A percentile compares a stretch with the other conserved stretches of the same genome.
Conservation (phyloP, 2,797 vertebrate genomes). For the Hoplostethus atlanticus region DNA sequence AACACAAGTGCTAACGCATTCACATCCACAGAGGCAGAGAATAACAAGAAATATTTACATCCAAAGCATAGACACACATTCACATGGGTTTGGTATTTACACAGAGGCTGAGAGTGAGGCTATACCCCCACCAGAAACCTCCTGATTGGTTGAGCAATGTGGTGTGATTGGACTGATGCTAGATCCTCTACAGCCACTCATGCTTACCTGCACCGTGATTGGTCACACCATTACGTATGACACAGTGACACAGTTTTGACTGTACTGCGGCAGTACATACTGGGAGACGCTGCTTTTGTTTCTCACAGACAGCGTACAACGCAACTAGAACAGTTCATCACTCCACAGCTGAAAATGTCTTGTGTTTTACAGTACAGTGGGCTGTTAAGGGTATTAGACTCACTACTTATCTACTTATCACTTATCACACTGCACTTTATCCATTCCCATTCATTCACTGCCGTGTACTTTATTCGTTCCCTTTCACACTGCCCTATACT, state of each 20-base stretch:
- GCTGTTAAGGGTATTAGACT: no score
- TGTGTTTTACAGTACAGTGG: neutral
- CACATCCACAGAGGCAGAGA: constrained; percentile 13
- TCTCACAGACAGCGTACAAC: neutral
- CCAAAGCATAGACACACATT: constrained; percentile 13
- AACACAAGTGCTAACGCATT: constrained; percentile 11
- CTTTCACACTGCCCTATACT: no score
- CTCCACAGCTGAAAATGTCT: neutral
- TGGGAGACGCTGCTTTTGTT: constrained; percentile 7
- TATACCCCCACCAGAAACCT: neutral
- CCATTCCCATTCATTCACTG: no score
- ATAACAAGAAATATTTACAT: constrained; percentile 35
- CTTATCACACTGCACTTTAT: no score
- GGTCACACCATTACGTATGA: constrained; percentile 65
- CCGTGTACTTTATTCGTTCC: no score
- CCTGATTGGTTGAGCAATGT: constrained; percentile 56
- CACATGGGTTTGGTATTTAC: constrained; percentile 20
- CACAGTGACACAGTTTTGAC: constrained; percentile 79
- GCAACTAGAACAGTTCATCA: neutral
- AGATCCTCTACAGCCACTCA: constrained; percentile 26
- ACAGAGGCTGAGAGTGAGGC: constrained; percentile 20
- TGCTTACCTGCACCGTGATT: constrained; percentile 68
- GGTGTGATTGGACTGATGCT: constrained; percentile 55
- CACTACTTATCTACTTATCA: no score
- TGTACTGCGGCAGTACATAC: constrained; percentile 24